Evolutionary conservation across 2,888 invertebrate species (phyloP).

Genomic region (Troides helena): DNA sequence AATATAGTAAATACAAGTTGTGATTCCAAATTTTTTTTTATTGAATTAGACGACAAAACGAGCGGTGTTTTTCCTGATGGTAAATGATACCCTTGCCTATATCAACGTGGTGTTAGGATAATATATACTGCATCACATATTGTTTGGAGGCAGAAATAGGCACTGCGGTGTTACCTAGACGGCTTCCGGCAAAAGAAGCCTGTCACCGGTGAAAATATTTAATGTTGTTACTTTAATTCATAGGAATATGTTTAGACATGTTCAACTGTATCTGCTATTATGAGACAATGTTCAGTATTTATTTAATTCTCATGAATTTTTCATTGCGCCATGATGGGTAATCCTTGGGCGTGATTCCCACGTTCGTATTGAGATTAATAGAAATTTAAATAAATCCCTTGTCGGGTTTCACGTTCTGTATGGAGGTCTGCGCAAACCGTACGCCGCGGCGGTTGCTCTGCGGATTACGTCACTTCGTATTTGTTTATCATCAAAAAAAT

Average conservation of each 20-base stretch:
- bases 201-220: too few species aligned
- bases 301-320: not conserved
- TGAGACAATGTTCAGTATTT: constrained; percentile 1
- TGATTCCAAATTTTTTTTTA: too few species aligned
- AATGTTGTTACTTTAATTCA: too few species aligned
- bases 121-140: too few species aligned
- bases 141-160: too few species aligned
- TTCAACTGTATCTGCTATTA: not conserved
- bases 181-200: too few species aligned
- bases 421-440: not conserved
- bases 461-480: not conserved
- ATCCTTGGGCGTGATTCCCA: not conserved
- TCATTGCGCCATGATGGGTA: not conserved
- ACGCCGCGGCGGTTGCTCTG: not conserved
- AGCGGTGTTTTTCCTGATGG: too few species aligned
- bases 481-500: not conserved
- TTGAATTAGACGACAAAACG: too few species aligned
- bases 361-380: not conserved
- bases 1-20: too few species aligned
- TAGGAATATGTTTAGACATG: not conserved
- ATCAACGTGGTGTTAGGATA: too few species aligned
- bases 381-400: not conserved
- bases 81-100: too few species aligned
- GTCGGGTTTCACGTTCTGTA: not conserved
- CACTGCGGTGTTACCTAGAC: too few species aligned